These are phyloP conservation scores for Falcaria lacertinaria DNA, from an alignment of 2,888 invertebrate genomes.

Conservation along the genomic window DNA sequence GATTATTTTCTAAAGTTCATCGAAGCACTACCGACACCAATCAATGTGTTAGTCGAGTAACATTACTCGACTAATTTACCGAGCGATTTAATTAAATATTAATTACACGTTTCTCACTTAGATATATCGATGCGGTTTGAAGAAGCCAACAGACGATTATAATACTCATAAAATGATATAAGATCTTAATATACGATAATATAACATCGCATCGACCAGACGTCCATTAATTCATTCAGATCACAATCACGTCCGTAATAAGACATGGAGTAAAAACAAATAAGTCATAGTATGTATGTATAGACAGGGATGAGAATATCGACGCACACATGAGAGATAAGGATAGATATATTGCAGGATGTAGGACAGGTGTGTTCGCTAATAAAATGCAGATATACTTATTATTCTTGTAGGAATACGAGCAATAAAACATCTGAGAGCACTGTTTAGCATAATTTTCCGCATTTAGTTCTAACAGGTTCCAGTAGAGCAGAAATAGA, in stretches of 20 bases:
- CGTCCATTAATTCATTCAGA: slow-evolving; percentile 37
- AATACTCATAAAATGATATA: slow-evolving; percentile 1
- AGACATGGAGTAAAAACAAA: slow-evolving; percentile 31
- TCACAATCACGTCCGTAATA: slow-evolving; percentile 36
- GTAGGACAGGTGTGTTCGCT: slow-evolving; percentile 33
- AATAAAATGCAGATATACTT: slow-evolving; percentile 5
- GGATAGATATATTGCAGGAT: slow-evolving; percentile 14
- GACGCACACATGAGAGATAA: slow-evolving; percentile 13
- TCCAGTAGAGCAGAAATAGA: too few relatives aligned
- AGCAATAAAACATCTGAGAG: slow-evolving; percentile 3
- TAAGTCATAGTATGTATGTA: too few relatives aligned
- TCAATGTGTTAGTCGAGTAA: too few relatives aligned
- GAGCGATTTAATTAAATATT: neutral
- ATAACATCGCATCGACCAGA: slow-evolving; percentile 21
- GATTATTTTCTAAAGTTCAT: too few relatives aligned
- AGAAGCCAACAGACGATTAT: neutral
- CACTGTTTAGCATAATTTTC: neutral
- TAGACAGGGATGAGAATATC: slow-evolving; percentile 21
- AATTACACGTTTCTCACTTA: neutral
- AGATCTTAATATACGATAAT: slow-evolving; percentile 16
- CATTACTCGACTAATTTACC: neutral
- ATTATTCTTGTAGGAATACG: slow-evolving; percentile 5
- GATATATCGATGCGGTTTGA: neutral
- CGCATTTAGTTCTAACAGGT: too few relatives aligned
- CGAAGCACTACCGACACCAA: too few relatives aligned